Evolutionary conservation across 2,888 invertebrate species (phyloP).

Genomic region (Teleiodes luculella): DNA sequence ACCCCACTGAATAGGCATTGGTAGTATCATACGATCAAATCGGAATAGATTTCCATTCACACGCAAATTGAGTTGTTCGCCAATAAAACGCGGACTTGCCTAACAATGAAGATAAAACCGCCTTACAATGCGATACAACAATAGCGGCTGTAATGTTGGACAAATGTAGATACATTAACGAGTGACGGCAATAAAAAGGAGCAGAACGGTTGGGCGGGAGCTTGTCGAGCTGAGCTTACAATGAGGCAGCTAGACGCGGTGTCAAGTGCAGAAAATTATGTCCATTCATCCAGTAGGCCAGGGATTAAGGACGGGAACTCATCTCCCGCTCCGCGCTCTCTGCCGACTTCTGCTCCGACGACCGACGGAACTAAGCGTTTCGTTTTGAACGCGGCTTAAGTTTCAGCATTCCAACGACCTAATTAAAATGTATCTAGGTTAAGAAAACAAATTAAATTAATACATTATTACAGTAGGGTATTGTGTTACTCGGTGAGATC

Average conservation of each 20-base stretch:
- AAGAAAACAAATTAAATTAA: not conserved
- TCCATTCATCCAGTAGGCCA: conserved; percentile 67
- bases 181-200: conserved; percentile 61
- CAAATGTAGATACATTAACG: conserved; percentile 39
- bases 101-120: conserved; percentile 13
- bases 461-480: not conserved
- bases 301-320: conserved; percentile 72
- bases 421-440: conserved; percentile 44
- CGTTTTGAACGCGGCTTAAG: conserved; percentile 5
- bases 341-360: conserved; percentile 49
- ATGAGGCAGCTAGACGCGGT: conserved; percentile 63
- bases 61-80: not conserved
- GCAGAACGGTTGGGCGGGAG: conserved; percentile 40
- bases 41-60: not conserved
- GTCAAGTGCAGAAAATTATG: conserved; percentile 77
- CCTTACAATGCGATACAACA: conserved; percentile 19
- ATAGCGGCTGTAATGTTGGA: conserved; percentile 30
- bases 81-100: conserved; percentile 17
- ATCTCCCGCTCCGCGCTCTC: conserved; percentile 46
- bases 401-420: conserved; percentile 22
- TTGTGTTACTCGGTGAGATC: not conserved
- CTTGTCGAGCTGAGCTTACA: conserved; percentile 33
- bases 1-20: too few relatives aligned
- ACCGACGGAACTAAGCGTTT: conserved; percentile 25
- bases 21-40: not conserved